Conservation (phyloP, 2,113 vertebrate species). For the Crypturellus undulatus region DNA sequence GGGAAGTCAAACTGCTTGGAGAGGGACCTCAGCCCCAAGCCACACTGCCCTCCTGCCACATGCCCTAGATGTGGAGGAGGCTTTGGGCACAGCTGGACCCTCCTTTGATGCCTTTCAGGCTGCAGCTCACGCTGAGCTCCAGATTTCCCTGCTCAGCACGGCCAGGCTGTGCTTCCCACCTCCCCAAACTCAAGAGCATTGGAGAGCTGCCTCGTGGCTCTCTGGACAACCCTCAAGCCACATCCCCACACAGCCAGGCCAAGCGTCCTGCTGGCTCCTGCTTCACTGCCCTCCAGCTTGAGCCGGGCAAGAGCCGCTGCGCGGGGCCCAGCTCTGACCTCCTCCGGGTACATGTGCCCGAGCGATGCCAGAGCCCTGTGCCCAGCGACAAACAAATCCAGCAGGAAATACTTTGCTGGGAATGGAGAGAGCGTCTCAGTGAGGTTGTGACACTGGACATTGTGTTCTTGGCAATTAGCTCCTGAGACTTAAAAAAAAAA, state of each 20-base stretch:
- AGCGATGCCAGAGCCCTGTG: not conserved
- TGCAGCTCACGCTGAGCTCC: fast-evolving
- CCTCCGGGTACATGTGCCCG: not conserved
- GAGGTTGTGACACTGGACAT: slow-evolving; percentile 38
- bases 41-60: too few relatives aligned
- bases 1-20: too few relatives aligned
- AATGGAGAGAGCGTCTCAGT: not conserved
- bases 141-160: not conserved
- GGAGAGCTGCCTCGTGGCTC: not conserved
- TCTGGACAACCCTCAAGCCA: fast-evolving
- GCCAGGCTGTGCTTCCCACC: not conserved
- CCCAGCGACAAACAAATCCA: slow-evolving; percentile 40
- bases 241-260: not conserved
- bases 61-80: too few relatives aligned
- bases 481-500: not conserved
- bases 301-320: not conserved
- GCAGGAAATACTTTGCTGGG: slow-evolving; percentile 59
- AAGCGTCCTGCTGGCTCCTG: not conserved
- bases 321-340: not conserved
- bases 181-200: not conserved
- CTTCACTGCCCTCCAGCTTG: not conserved
- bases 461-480: slow-evolving; percentile 50
- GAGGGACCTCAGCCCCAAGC: too few relatives aligned
- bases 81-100: too few relatives aligned
- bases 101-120: not conserved